Conservation (phyloP, 2,888 invertebrate species). For the Cryptus armator region DNA sequence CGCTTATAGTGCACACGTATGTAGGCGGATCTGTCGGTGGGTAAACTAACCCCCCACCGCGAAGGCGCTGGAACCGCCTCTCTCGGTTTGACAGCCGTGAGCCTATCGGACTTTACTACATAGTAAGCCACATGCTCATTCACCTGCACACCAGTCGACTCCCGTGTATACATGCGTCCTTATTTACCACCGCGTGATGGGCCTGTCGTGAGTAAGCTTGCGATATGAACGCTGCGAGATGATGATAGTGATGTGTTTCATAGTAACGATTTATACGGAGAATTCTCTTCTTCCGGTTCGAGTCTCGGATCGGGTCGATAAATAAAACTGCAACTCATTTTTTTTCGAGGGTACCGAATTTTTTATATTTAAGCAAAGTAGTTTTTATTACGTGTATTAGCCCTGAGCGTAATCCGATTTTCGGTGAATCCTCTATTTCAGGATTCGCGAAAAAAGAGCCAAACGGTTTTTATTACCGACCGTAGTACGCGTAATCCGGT, state of each 20-base stretch:
- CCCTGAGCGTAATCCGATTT: too few relatives aligned
- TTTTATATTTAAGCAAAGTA: too few relatives aligned
- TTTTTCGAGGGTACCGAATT: too few relatives aligned
- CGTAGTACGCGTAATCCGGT: too few relatives aligned
- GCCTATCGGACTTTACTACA: slow-evolving; percentile 8
- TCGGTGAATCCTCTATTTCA: too few relatives aligned
- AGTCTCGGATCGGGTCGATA: too few relatives aligned
- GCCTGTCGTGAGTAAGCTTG: background rate
- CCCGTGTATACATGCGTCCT: background rate
- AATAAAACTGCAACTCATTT: too few relatives aligned
- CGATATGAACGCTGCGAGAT: background rate
- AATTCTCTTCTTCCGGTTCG: too few relatives aligned
- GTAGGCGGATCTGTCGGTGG: slow-evolving; percentile 13
- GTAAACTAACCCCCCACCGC: background rate
- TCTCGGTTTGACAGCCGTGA: slow-evolving; percentile 57
- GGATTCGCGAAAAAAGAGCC: too few relatives aligned
- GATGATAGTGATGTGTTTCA: background rate
- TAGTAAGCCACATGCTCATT: slow-evolving; percentile 15
- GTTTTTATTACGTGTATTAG: too few relatives aligned
- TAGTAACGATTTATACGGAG: too few relatives aligned
- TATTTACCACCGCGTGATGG: background rate
- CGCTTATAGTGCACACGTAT: slow-evolving; percentile 14
- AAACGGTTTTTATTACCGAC: too few relatives aligned
- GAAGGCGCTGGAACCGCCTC: slow-evolving; percentile 51
- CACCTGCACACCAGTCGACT: background rate